Evolutionary conservation across 2,888 invertebrate genomes (phyloP), one percentile per base, ranked within the genome.

Genomic region (Tuta absoluta): DNA sequence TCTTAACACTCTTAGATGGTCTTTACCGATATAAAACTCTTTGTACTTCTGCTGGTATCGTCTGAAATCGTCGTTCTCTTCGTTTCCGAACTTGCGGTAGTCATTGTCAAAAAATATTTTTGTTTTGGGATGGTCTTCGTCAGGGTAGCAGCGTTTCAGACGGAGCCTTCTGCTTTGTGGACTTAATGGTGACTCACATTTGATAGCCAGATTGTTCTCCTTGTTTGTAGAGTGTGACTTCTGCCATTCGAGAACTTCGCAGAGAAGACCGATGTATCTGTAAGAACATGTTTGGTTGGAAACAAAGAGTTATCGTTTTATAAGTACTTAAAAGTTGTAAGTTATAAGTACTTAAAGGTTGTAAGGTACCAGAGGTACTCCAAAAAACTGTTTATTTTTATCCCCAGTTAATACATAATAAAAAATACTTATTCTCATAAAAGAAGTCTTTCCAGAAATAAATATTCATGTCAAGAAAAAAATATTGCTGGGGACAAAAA

Each of bases 231-330:
- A 76, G 0, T 91, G 87, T 41, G 76, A 86, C 73, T 94, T 96
- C 87, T 98, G 98, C 96, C 97, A 98, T 75, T 98, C 97, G 12
- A 98, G 83, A 0, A 98, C 97, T 78, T 95, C 96, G 67, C 95
- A 95, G 24, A 98, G 92, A 0, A 98, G 93, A 61, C 95, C 95
- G 69, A 98, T 98, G 85, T 99, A 99, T 77, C 95, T 95, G 82
- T 57, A 75, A 78, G 70, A 28, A 33, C 3, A n/a, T 21, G 19
- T 49, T 2, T 49, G 49, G 1, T 23, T 11, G 12, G 12, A 17
- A n/a, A 53, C 10, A 14, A 23, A 28, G 1, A 19, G 28, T 21
- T 49, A 21, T 10, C 4, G 33, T 10, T 33, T 33, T 33, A 10
- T 33, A 33, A 10, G 33, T 33, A 1, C 33, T 8, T 33, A 7